Percentiles rank a stretch among this genome's conserved stretches.
Conservation (phyloP, 2,113 vertebrate genomes). For the Petaurus breviceps region DNA sequence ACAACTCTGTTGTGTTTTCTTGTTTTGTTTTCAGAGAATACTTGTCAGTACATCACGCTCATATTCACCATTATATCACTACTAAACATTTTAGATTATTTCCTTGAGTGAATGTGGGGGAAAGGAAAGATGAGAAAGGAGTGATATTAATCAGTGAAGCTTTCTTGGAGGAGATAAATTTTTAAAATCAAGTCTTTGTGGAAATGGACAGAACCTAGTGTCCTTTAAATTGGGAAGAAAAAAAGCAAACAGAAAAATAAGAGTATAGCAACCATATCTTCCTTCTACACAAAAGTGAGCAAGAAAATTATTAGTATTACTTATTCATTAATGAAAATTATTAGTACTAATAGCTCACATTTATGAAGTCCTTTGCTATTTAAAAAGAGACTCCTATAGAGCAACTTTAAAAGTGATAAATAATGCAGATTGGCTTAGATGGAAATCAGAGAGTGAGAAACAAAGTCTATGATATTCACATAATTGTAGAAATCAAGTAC, state of each 20-base stretch:
- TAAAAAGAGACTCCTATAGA: neutral
- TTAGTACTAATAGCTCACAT: neutral
- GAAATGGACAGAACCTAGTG: neutral
- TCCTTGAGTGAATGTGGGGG: neutral
- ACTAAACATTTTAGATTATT: neutral
- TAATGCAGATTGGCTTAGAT: neutral
- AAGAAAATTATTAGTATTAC: neutral
- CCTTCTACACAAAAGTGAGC: neutral
- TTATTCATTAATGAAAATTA: neutral
- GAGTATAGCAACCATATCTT: neutral
- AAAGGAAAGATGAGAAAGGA: conserved; percentile 21
- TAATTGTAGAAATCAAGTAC: neutral
- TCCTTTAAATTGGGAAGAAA: neutral
- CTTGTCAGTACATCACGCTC: too few relatives aligned
- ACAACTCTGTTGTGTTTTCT: neutral
- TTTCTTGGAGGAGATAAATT: neutral
- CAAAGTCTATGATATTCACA: neutral
- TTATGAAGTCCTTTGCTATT: neutral
- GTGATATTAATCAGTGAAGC: neutral
- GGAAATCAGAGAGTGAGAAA: neutral
- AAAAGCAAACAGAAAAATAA: neutral
- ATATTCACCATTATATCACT: neutral
- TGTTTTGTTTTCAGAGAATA: neutral
- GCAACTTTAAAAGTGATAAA: neutral
- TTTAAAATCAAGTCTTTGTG: neutral